A percentile compares a stretch with the other conserved stretches of the same genome.
Conservation (phyloP, 1,140 invertebrate genomes). For the Notospermus geniculatus region DNA sequence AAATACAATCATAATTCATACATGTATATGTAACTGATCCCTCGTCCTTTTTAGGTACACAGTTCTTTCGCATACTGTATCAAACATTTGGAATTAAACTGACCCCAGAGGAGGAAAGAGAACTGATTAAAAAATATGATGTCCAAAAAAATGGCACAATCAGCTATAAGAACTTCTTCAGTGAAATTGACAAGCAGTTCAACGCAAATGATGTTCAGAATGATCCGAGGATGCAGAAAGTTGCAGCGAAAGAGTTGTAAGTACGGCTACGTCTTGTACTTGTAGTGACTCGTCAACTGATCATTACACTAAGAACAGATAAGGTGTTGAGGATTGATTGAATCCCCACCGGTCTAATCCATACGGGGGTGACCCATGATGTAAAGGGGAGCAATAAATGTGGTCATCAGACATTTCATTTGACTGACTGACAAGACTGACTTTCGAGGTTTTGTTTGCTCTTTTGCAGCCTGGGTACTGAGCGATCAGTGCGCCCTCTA, state of each 20-base stretch:
- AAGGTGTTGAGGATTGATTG: no score
- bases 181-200: conserved; percentile 46
- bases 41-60: conserved; percentile 33
- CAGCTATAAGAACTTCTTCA: conserved; percentile 53
- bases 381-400: neutral
- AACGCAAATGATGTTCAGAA: conserved; percentile 36
- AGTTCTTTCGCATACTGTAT: conserved; percentile 53
- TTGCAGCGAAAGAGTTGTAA: conserved; percentile 47
- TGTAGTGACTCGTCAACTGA: no score
- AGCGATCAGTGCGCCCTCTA: conserved; percentile 44
- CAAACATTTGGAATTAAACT: conserved; percentile 47
- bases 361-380: no score
- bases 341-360: no score
- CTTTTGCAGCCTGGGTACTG: conserved; percentile 45
- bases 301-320: no score
- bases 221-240: conserved; percentile 41
- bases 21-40: no score
- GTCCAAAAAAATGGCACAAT: conserved; percentile 41
- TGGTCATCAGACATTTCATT: neutral
- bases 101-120: conserved; percentile 38
- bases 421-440: no score
- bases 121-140: conserved; percentile 46
- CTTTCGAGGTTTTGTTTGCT: no score
- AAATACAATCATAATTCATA: no score
- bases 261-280: no score